Conservation (phyloP, 2,888 invertebrate genomes). For the Allacma fusca region DNA sequence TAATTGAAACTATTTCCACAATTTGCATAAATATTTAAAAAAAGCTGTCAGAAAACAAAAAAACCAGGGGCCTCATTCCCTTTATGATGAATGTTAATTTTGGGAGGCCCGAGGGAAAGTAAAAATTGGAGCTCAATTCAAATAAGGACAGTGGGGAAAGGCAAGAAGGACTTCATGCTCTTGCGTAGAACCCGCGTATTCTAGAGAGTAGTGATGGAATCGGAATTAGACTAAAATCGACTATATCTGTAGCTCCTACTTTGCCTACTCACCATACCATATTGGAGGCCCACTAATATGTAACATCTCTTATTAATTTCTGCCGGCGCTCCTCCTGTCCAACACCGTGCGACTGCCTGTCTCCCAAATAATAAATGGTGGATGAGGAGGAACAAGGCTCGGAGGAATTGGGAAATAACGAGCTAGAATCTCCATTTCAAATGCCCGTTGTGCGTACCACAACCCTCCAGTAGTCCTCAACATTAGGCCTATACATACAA, state of each 20-base stretch:
- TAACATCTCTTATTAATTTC: too few relatives aligned
- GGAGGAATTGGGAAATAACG: constrained; percentile 49
- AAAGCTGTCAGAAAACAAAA: too few relatives aligned
- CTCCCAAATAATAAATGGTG: neutral
- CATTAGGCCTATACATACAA: constrained; percentile 19
- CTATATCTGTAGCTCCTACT: too few relatives aligned
- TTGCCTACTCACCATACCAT: too few relatives aligned
- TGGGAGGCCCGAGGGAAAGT: neutral
- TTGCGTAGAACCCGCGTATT: neutral
- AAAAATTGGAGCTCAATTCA: neutral
- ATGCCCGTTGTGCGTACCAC: constrained; percentile 37
- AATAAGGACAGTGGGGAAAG: neutral
- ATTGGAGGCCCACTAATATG: too few relatives aligned
- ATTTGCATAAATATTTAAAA: too few relatives aligned
- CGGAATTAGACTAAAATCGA: too few relatives aligned
- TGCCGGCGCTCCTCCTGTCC: too few relatives aligned
- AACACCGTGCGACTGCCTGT: too few relatives aligned
- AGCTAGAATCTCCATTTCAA: constrained; percentile 50
- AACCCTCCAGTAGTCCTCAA: constrained; percentile 39
- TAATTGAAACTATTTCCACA: too few relatives aligned
- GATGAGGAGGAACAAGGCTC: constrained; percentile 45
- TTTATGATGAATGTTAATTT: neutral
- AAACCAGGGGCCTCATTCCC: too few relatives aligned
- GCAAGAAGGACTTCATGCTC: neutral
- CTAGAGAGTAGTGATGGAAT: neutral